Evolutionary conservation across 2,888 invertebrate species (phyloP).

Genomic region (Yponomeuta sedellus): DNA sequence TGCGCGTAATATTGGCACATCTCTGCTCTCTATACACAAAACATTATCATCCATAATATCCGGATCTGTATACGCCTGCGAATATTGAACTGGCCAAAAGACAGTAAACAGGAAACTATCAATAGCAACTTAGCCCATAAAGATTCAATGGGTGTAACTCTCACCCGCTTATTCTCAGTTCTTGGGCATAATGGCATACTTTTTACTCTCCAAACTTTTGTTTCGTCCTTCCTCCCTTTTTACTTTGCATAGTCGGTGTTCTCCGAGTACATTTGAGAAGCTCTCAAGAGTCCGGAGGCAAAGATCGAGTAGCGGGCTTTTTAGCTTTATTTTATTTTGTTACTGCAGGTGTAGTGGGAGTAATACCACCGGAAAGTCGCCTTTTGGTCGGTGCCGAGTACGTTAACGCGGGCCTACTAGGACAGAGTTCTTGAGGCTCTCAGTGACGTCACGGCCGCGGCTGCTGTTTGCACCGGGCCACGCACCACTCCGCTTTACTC

Average conservation of each 20-base stretch:
- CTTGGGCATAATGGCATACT: constrained; percentile 36
- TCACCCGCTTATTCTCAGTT: constrained; percentile 41
- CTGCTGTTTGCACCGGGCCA: constrained; percentile 44
- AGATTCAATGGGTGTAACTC: constrained; percentile 56
- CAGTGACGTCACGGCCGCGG: constrained; percentile 25
- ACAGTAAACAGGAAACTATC: constrained; percentile 65
- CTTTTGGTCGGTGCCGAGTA: constrained; percentile 79
- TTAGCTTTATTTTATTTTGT: constrained; percentile 68
- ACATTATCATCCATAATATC: not conserved
- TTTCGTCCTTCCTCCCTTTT: constrained; percentile 13
- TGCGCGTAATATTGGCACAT: not conserved
- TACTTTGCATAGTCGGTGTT: constrained; percentile 15
- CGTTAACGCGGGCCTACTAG: constrained; percentile 71
- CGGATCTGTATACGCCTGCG: constrained; percentile 39
- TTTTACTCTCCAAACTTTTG: constrained; percentile 17
- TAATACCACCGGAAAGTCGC: constrained; percentile 78
- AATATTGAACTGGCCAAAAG: constrained; percentile 57
- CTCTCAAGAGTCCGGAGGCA: not conserved
- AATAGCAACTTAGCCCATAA: constrained; percentile 67
- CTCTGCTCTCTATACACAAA: not conserved
- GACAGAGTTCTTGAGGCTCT: constrained; percentile 64
- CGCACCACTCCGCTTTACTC: constrained; percentile 48
- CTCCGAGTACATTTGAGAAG: constrained; percentile 11
- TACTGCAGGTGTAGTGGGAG: constrained; percentile 79
- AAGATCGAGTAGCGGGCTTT: constrained; percentile 55